Conservation (phyloP, 1,140 invertebrate genomes). For the Diabrotica virgifera region DNA sequence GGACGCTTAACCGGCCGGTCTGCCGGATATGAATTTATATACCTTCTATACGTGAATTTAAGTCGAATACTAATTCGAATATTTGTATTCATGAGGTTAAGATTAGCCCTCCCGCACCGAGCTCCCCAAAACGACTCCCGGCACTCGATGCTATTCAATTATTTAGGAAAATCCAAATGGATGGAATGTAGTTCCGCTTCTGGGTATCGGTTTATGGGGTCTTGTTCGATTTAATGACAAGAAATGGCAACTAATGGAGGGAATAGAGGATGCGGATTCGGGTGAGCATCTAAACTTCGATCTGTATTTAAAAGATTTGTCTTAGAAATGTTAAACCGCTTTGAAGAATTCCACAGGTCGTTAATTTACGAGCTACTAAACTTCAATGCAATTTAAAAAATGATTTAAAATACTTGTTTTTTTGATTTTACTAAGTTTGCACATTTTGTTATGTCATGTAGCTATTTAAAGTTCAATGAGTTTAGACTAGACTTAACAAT, state of each 20-base stretch:
- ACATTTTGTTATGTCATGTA: no score
- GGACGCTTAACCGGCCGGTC: neutral
- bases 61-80: slow-evolving; percentile 25
- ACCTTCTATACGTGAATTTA: slow-evolving; percentile 13
- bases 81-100: slow-evolving; percentile 28
- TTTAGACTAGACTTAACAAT: no score
- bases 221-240: slow-evolving; percentile 15
- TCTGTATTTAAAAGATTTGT: no score
- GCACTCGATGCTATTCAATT: slow-evolving; percentile 11
- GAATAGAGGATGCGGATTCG: neutral
- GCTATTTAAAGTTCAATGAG: no score
- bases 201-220: slow-evolving; percentile 11
- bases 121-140: slow-evolving; percentile 2
- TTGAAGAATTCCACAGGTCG: no score
- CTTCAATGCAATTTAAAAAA: no score
- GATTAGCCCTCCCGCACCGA: slow-evolving; percentile 18
- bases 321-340: no score
- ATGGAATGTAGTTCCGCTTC: slow-evolving; percentile 6
- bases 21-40: slow-evolving; percentile 24
- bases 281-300: neutral
- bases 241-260: slow-evolving; percentile 5
- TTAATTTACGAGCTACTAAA: no score
- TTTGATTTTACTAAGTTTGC: no score
- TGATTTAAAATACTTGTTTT: no score
- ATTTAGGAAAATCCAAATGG: slow-evolving; percentile 18